Percentiles rank a stretch among this genome's conserved stretches.
Conservation (phyloP, 2,113 vertebrate genomes). For the Colossoma macropomum region DNA sequence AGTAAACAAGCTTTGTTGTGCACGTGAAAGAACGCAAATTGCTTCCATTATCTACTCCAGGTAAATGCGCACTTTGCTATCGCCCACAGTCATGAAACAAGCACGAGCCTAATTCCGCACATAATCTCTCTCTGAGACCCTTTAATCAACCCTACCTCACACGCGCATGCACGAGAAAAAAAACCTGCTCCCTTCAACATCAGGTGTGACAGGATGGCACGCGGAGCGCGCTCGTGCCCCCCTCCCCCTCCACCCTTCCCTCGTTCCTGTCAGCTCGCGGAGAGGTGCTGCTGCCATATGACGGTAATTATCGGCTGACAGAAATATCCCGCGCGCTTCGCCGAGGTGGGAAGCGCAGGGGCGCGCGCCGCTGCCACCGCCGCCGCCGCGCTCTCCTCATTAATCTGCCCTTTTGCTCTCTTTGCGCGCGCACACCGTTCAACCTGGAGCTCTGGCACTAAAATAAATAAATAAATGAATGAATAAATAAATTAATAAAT, state of each 20-base stretch:
- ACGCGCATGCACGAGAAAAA: constrained; percentile 34
- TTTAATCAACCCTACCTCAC: constrained; percentile 1
- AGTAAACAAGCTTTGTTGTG: background rate
- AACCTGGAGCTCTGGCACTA: constrained; percentile 73
- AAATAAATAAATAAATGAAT: too few species aligned
- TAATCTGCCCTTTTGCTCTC: constrained; percentile 89
- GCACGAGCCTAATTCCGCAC: background rate
- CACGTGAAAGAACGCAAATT: background rate
- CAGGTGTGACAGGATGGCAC: constrained; percentile 79
- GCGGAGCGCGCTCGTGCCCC: constrained; percentile 72
- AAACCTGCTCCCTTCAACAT: constrained; percentile 66
- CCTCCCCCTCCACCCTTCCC: constrained; percentile 46
- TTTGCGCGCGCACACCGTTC: constrained; percentile 80
- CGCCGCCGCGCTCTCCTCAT: constrained; percentile 85
- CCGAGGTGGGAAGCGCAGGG: constrained; percentile 92
- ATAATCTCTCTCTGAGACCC: background rate
- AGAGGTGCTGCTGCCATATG: constrained; percentile 89
- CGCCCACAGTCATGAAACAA: background rate
- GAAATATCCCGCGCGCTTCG: constrained; percentile 91
- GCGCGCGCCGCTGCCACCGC: constrained; percentile 56
- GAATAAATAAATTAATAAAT: background rate
- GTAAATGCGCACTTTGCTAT: background rate
- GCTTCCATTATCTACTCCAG: background rate
- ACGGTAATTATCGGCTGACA: constrained; percentile 98
- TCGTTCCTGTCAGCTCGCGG: constrained; percentile 81